Evolutionary conservation across 2,113 vertebrate genomes (phyloP), one percentile per base, ranked within the genome.

Genomic region (Osmerus eperlanus): DNA sequence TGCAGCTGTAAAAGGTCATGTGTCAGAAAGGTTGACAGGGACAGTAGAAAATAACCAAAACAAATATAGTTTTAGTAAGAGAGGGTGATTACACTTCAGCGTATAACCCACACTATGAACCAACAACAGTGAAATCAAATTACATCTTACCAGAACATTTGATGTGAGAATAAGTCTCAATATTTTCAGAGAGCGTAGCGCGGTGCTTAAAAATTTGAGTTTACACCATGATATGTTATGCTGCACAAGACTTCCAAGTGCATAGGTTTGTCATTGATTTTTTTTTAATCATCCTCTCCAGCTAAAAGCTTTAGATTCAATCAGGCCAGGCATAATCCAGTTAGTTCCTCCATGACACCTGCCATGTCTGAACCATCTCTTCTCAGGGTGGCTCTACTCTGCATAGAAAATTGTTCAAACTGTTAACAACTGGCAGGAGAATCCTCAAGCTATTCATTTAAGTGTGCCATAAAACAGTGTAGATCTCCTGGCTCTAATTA

Each of bases 231-330:
- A 53, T 67, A 53, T 54, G 51, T 67, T 23, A 7, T 67, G 5
- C 19, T 52, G 65, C 21, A 5, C 36, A 47, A 41, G 65, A 23
- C 28, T 18, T 53, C 64, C 62, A 65, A 29, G 54, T n/a, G 47
- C 36, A 75, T 28, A 71, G 65, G 78, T 74, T 73, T 68, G 71
- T 79, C 56, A 23, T 67, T 70, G 69, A 56, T 64, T 69, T 61
- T 59, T 23, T 51, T 62, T 74, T 75, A 47, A 47, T 70, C 75
- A 64, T 54, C 36, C 23, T 3, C 13, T 68, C 62, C 59, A 61
- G 32, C 68, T 63, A 71, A 75, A 67, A 72, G 62, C 67, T 58
- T 67, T 58, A 68, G 55, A 75, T 76, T 65, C 12, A 78, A 80
- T 78, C 67, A 74, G 32, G 16, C 41, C 54, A 11, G 47, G 60